Percentiles rank a stretch among this genome's conserved stretches.
Evolutionary conservation across 2,797 vertebrate genomes (phyloP).

Genomic region (Aplochiton taeniatus): DNA sequence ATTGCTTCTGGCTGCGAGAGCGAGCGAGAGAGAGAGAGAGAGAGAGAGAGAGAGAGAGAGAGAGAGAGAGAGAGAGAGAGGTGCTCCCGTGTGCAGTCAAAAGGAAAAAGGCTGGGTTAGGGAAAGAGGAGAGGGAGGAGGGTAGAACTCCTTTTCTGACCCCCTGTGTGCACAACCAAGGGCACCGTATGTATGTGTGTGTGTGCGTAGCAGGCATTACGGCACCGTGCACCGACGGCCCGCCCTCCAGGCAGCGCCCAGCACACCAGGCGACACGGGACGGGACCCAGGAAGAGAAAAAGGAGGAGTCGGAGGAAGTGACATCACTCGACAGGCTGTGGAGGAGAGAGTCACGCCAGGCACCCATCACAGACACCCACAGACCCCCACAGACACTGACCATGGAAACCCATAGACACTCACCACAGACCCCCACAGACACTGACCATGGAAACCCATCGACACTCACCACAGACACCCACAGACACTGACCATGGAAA

Average conservation of each 20-base stretch:
- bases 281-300: conserved; percentile 6
- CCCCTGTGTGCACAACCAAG: too few relatives aligned
- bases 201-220: too few relatives aligned
- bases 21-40: conserved; percentile 25
- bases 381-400: too few relatives aligned
- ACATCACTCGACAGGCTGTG: conserved; percentile 32
- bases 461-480: conserved; percentile 36
- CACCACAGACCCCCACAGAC: conserved; percentile 33
- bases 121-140: conserved; percentile 10
- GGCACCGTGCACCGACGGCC: background rate
- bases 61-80: conserved; percentile 32
- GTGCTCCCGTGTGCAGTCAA: conserved; percentile 37
- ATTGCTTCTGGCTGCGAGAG: conserved; percentile 52
- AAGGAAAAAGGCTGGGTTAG: conserved; percentile 30
- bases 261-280: background rate
- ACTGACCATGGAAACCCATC: too few relatives aligned
- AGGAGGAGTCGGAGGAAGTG: conserved; percentile 31
- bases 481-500: too few relatives aligned
- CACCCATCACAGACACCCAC: conserved; percentile 36
- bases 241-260: background rate
- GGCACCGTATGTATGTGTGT: too few relatives aligned
- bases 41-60: conserved; percentile 39
- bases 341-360: conserved; percentile 36
- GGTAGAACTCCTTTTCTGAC: too few relatives aligned
- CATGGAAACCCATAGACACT: too few relatives aligned